Conservation (phyloP, 2,113 vertebrate genomes). For the Oostethus manadensis region DNA sequence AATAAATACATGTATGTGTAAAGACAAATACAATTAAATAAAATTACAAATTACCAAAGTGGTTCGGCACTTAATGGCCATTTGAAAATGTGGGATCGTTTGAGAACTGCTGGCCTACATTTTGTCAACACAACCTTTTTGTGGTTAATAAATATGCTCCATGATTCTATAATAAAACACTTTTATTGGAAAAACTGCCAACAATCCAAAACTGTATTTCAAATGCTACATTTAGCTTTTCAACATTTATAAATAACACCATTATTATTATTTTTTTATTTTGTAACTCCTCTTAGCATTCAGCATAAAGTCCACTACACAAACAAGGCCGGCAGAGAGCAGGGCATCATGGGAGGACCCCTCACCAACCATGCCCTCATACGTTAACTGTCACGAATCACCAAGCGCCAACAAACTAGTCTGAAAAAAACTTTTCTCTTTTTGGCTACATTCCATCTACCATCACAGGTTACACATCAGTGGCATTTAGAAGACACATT, state of each 20-base stretch:
- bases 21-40: too few species aligned
- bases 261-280: background rate
- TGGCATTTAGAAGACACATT: too few species aligned
- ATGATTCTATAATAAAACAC: conserved; percentile 19
- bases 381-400: conserved; percentile 13
- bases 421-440: conserved; percentile 10
- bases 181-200: conserved; percentile 53
- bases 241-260: conserved; percentile 11
- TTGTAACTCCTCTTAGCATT: background rate
- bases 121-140: too few species aligned
- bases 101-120: too few species aligned
- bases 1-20: too few species aligned
- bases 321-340: conserved; percentile 9
- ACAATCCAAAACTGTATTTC: conserved; percentile 25
- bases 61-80: too few species aligned
- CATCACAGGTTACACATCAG: conserved; percentile 30
- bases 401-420: conserved; percentile 33
- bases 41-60: too few species aligned
- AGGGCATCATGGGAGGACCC: conserved; percentile 1
- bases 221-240: conserved; percentile 36
- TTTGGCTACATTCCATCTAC: conserved; percentile 48
- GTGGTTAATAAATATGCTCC: background rate
- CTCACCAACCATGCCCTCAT: background rate
- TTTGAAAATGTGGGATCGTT: too few species aligned
- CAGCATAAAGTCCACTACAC: conserved; percentile 20